Evolutionary conservation across 2,888 invertebrate species (phyloP).

Genomic region (Chrysomela aeneicollis): DNA sequence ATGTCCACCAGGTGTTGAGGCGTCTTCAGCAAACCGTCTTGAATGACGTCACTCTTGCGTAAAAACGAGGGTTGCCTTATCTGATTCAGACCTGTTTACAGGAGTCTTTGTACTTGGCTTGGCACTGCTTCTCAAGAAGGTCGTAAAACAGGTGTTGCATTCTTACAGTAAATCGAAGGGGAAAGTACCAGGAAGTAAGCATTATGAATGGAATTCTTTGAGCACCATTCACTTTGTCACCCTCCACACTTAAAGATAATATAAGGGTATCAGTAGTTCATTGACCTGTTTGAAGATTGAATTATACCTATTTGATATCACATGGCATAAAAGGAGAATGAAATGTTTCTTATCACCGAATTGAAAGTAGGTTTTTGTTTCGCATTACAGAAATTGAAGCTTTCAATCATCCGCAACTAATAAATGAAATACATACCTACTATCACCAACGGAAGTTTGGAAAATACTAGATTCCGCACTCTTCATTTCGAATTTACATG

Average conservation of each 20-base stretch:
- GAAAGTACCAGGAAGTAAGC: background rate
- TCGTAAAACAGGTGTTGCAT: conserved; percentile 17
- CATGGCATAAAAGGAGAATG: no score
- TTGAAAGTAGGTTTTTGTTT: no score
- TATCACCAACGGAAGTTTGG: no score
- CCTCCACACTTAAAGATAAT: background rate
- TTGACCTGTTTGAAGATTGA: background rate
- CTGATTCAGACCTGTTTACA: conserved; percentile 24
- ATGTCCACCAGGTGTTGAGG: background rate
- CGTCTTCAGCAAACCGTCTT: conserved; percentile 20
- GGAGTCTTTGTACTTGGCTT: conserved; percentile 14
- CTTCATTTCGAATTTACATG: no score
- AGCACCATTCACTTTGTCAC: background rate
- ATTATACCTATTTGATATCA: no score
- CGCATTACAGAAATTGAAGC: no score
- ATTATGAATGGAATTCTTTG: conserved; percentile 2
- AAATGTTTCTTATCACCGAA: no score
- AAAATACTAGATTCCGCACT: no score
- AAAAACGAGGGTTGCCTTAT: conserved; percentile 31
- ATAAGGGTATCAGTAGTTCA: background rate
- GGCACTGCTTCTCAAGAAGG: conserved; percentile 21
- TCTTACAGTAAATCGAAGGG: conserved; percentile 2
- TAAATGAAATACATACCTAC: no score
- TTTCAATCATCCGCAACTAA: no score
- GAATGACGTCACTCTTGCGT: conserved; percentile 27